Evolutionary conservation across 2,113 vertebrate genomes (phyloP), one percentile per base, ranked within the genome.

Genomic region (Ailurus styani): DNA sequence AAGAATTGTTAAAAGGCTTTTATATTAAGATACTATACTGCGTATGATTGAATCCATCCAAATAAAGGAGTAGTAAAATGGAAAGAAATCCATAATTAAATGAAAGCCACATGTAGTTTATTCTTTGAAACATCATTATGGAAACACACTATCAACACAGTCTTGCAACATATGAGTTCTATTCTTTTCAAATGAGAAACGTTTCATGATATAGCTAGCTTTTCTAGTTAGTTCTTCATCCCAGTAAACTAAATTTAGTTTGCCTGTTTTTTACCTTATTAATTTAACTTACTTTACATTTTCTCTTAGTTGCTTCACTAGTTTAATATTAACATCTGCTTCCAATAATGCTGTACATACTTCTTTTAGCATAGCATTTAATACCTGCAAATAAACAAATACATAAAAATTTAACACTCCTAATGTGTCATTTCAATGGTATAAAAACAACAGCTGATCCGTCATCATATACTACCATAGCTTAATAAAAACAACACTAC

Each of bases 331-430:
- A 94, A 99, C 99, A 97, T 99, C 99, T 60, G 99, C 99, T 99
- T 99, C 99, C 92, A 99, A 98, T 97, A 99, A 98, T 95, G 99
- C 99, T 1, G 99, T 99, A 96, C 99, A 99, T 93, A 99, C 99
- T 99, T 99, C 99, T 98, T 99, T 99, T 97, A 99, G 93, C 99
- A 99, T 99, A 98, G 99, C 99, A 98, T 99, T 99, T 98, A 99
- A 98, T 96, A 99, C 99, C 99, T 99, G 98, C 42, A 79, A 95
- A 54, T 93, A 98, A 96, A 97, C 34, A 97, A 97, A 96, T 93
- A 93, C 77, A 31, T 0, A 68, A 40, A 60, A 83, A 88, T 97
- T 98, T 88, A 47, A 96, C 97, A 12, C 7, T 3, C 25, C 18
- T 83, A 81, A 1, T 82, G n/a, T 77, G 72, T 91, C 70, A 96